Base-by-base conservation (phyloP, 2,113 vertebrate species). In the Albula goreensis region DNA sequence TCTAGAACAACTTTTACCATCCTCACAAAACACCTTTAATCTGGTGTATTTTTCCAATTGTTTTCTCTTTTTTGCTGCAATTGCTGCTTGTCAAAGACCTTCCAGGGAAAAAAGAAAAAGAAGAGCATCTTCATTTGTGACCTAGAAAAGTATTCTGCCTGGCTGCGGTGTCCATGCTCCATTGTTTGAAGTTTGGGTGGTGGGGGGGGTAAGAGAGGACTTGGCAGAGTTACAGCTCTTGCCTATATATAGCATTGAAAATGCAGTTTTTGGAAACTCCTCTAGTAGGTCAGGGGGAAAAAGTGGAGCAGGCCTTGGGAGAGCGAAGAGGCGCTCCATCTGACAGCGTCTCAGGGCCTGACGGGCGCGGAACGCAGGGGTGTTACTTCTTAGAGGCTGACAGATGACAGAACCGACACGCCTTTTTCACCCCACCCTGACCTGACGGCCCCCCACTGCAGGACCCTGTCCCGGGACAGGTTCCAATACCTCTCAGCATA, bases 191-290 rank as follows among this genome's bases (percentile, higher is more conserved):
- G 51, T 12, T 53, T 56, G 53, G 6, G 57, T 11, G 57, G 12
- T 3, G 57, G 57, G 3, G 11, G 60, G 7, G 17, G 12, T 49
- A 19, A 41, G 22, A 25, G 80, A 51, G 66, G 50, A 78, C 70
- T 85, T 83, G 85, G 85, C 81, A 50, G 31, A 41, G 48, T 57
- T 82, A 83, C 52, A 82, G 85, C 13, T 78, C 19, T 51, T 48
- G 63, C 80, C 85, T 77, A 82, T 52, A 86, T 86, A 86, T 86
- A 86, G 85, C 50, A 52, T 78, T 31, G 10, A 19, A 66, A 57
- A 60, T 53, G 70, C 81, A 83, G 85, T 83, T 86, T 86, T 86
- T 77, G 85, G 85, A 83, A 86, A 86, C 81, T 77, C 66, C 2
- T 70, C 25, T 66, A 50, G 85, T 83, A 83, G 85, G 85, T 78